A percentile compares a stretch with the other conserved stretches of the same genome.
Evolutionary conservation across 2,797 vertebrate species (phyloP).

Genomic region (Tapirus indicus): DNA sequence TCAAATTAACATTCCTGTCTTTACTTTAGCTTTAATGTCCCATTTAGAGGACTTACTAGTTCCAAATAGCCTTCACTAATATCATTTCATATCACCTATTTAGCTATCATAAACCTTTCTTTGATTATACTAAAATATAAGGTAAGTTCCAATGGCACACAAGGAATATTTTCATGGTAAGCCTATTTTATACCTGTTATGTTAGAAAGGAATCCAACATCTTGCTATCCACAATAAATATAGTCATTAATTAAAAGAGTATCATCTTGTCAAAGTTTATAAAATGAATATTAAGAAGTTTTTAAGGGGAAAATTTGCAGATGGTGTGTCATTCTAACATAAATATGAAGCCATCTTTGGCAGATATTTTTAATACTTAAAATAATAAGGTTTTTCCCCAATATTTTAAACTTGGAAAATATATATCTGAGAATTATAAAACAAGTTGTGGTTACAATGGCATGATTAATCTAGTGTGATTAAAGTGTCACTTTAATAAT

Average conservation of each 20-base stretch:
- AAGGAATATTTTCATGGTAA: not conserved
- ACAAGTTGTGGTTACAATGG: not conserved
- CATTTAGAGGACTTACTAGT: not conserved
- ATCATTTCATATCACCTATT: not conserved
- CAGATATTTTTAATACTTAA: constrained; percentile 19
- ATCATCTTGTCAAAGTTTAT: not conserved
- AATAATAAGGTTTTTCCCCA: not conserved
- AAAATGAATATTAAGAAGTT: not conserved
- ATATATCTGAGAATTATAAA: not conserved
- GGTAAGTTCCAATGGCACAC: not conserved
- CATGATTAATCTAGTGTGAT: not conserved
- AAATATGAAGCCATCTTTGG: not conserved
- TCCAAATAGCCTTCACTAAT: not conserved
- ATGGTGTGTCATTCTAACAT: not conserved
- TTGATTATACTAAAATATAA: constrained; percentile 1
- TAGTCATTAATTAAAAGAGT: not conserved
- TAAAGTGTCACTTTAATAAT: not conserved
- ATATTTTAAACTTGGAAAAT: not conserved
- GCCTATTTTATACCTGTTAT: not conserved
- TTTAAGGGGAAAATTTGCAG: not conserved
- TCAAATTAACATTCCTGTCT: not conserved
- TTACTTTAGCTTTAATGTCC: not conserved
- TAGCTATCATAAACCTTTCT: not conserved
- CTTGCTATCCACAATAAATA: constrained; percentile 4
- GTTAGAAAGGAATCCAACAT: not conserved